Base-by-base conservation (phyloP, 2,113 vertebrate species). In the Trogon surrucura region DNA sequence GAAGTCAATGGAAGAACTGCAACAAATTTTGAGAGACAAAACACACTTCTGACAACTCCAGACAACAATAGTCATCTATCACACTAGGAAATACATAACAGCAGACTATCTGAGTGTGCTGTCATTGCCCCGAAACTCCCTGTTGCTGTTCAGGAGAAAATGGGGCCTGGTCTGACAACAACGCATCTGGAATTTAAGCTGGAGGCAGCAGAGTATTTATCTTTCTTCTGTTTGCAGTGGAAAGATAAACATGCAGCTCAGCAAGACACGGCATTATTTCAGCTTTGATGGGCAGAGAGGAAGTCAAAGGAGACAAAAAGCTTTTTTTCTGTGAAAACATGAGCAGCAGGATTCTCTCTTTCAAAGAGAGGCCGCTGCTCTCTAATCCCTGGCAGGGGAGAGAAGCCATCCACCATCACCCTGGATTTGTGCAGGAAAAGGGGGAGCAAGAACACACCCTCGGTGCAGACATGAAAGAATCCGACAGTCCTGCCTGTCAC, bases 401-500 rank as follows among this genome's bases (percentile, higher is more conserved):
- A 11, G 11, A 73, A 44, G 60, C 12, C 21, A 53, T 8, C 50
- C 11, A 62, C 17, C 44, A 57, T 25, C 30, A 6, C 13, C 26
- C 25, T 32, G 44, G 36, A 73, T 41, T 80, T 80, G 72, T 57
- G 27, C 45, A 88, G 58, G 22, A 51, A 79, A 89, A 0, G 1
- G 2, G 10, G 13, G 26, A 71, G 15, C 11, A 21, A 54, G 79
- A 81, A 74, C 1, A 0, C 25, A 51, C 5, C 10, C 9, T 3
- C 2, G 5, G 32, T 26, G 13, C 38, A 79, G 62, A 77, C 11
- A 72, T 14, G 32, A 85, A 82, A 23, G 22, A 34, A 83, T n/a
- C 11, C 3, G 1, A n/a, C 36, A 66, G 41, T 26, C 27, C 10
- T 0, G 0, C 15, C 22, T 50, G 41, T 41, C 41, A 41, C 13